Evolutionary conservation across 2,113 vertebrate genomes (phyloP).

Genomic region (Colossoma macropomum): DNA sequence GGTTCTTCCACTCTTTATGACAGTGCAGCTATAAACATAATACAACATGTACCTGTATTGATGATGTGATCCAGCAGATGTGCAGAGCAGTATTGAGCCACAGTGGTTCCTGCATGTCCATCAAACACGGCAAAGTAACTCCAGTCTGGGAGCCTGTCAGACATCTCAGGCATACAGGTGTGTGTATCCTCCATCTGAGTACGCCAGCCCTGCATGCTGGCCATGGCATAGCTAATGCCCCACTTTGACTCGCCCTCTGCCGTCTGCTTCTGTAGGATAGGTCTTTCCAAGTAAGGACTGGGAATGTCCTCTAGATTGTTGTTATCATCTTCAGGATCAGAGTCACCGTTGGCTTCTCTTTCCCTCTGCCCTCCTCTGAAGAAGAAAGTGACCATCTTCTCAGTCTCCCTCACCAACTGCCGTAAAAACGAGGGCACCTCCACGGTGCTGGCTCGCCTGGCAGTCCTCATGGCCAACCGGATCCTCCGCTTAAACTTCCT

Average conservation of each 20-base stretch:
- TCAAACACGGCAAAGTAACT: slow-evolving; percentile 82
- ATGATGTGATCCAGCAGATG: slow-evolving; percentile 79
- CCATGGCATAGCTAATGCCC: slow-evolving; percentile 74
- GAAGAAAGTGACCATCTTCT: slow-evolving; percentile 79
- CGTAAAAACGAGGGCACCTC: slow-evolving; percentile 80
- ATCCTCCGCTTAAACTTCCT: slow-evolving; percentile 61
- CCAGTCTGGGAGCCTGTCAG: slow-evolving; percentile 71
- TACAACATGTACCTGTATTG: slow-evolving; percentile 69
- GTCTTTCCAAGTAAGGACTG: slow-evolving; percentile 72
- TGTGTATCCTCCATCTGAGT: slow-evolving; percentile 82
- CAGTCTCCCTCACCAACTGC: slow-evolving; percentile 76
- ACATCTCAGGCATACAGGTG: slow-evolving; percentile 71
- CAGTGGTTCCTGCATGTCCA: slow-evolving; percentile 78
- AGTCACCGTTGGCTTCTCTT: slow-evolving; percentile 56
- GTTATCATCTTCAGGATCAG: slow-evolving; percentile 59
- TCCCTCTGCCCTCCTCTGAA: slow-evolving; percentile 75
- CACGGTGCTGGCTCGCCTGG: slow-evolving; percentile 70
- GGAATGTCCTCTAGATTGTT: slow-evolving; percentile 42
- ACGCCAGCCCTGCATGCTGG: slow-evolving; percentile 82
- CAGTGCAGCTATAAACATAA: neutral
- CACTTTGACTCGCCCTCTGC: slow-evolving; percentile 70
- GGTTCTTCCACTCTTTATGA: neutral
- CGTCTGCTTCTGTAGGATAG: slow-evolving; percentile 72
- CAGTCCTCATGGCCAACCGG: slow-evolving; percentile 70
- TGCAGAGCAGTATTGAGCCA: slow-evolving; percentile 79